Evolutionary conservation across 2,797 vertebrate genomes (phyloP).

Genomic region (Protonibea diacanthus): DNA sequence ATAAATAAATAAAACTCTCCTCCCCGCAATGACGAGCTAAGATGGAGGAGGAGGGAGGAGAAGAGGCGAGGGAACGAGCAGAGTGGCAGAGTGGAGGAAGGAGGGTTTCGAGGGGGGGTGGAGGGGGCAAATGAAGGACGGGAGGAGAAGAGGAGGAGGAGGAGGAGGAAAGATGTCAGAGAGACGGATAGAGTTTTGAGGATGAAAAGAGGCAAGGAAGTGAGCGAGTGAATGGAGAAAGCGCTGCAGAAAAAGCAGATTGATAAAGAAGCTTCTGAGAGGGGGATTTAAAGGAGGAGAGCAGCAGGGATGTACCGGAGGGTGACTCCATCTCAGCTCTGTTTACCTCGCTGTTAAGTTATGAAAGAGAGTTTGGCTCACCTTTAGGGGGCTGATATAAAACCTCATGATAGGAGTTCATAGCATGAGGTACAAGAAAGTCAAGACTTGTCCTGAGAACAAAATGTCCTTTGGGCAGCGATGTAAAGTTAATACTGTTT

Average conservation of each 20-base stretch:
- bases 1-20: neutral
- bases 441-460: slow-evolving; percentile 12
- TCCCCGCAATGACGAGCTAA: slow-evolving; percentile 44
- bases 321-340: slow-evolving; percentile 32
- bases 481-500: slow-evolving; percentile 1
- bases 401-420: neutral
- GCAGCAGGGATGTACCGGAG: slow-evolving; percentile 10
- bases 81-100: neutral
- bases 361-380: slow-evolving; percentile 22
- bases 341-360: slow-evolving; percentile 18
- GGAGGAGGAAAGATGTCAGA: slow-evolving; percentile 39
- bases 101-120: slow-evolving; percentile 3
- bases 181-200: slow-evolving; percentile 44
- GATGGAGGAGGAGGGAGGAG: slow-evolving; percentile 51
- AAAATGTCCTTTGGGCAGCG: slow-evolving; percentile 12
- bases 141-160: slow-evolving; percentile 15
- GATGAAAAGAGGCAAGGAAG: slow-evolving; percentile 34
- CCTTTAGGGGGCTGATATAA: slow-evolving; percentile 19
- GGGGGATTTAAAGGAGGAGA: slow-evolving; percentile 13
- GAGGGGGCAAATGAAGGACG: slow-evolving; percentile 60
- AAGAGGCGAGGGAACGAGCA: slow-evolving; percentile 11
- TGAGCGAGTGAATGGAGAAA: slow-evolving; percentile 35
- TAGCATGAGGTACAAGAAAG: slow-evolving; percentile 3
- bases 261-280: slow-evolving; percentile 44
- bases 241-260: slow-evolving; percentile 12